Base-by-base conservation (phyloP, 92 coral and sea anemone genomes). In the Desmophyllum pertusum region DNA sequence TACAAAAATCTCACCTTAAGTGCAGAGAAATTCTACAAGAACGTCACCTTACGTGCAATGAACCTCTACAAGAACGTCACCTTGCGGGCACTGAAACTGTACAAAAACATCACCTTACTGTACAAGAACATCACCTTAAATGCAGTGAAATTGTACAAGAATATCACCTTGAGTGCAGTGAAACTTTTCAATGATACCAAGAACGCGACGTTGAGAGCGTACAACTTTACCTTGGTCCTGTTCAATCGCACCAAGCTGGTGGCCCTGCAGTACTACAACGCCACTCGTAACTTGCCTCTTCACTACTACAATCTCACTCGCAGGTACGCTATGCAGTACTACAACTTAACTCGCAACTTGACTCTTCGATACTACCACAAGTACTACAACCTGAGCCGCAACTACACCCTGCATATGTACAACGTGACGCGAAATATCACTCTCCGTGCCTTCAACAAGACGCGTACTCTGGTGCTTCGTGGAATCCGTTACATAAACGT, bases 81-180 rank as follows among this genome's bases (percentile, higher is more conserved):
- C 67, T n/a, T 89, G 81, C 84, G 79, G 36, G 89, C 89, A 19
- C 57, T 57, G 68, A 75, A 63, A 2, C 86, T 93, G 57, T 93
- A 93, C 88, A 91, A 85, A 89, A 90, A 90, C 76, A 77, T 90
- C 89, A 82, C 87, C 89, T n/a, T 89, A 64, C 89, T 91, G 35
- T 93, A 85, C 89, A 91, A 91, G 64, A 82, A 88, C 25, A 89
- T 90, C 33, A 84, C 81, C 69, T 6, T 30, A 5, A 69, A 62
- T 50, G 76, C 65, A 48, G 29, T 67, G 72, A 59, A 51, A 3
- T 87, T 93, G 64, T 93, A 93, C 88, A 87, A 87, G 92, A 91
- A 91, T 71, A 85, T 88, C 85, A 87, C 90, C 84, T 41, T 92
- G 42, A 79, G 66, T 57, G 90, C 80, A 36, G 57, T 92, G 61